phyloP scores from a whole-genome alignment of 1,140 invertebrate genomes.

The Drosophila carrolli region DNA sequence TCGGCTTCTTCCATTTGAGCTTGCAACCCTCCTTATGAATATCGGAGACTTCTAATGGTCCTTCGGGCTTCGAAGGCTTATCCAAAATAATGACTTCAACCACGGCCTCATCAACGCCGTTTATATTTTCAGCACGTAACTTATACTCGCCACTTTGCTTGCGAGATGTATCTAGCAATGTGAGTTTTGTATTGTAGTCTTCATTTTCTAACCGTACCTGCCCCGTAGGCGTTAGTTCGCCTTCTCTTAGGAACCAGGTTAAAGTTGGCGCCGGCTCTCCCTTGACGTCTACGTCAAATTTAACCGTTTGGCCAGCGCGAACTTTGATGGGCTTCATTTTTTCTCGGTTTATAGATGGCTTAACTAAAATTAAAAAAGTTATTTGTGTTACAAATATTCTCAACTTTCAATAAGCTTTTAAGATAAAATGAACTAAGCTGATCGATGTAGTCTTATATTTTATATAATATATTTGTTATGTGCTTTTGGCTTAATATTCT shows the following conservation, averaged over 20 bases:
- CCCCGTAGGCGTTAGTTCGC: conserved; percentile 79
- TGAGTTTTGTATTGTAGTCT: conserved; percentile 96
- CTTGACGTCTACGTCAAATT: conserved; percentile 96
- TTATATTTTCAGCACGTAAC: conserved; percentile 95
- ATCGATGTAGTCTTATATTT: not conserved
- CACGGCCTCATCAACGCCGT: conserved; percentile 96
- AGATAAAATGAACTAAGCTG: conserved; percentile 19
- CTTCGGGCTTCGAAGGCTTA: conserved; percentile 97
- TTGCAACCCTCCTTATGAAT: conserved; percentile 98
- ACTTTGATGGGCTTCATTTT: conserved; percentile 95
- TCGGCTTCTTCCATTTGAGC: conserved; percentile 97
- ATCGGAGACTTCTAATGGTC: conserved; percentile 95
- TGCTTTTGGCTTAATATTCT: conserved; percentile 63
- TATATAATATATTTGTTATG: conserved; percentile 7
- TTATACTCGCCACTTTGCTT: conserved; percentile 96
- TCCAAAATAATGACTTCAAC: conserved; percentile 97
- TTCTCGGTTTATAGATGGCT: conserved; percentile 95
- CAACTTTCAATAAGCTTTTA: not conserved
- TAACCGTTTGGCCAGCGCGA: conserved; percentile 95
- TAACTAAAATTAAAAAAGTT: conserved; percentile 87
- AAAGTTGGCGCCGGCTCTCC: conserved; percentile 97
- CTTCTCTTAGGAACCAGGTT: conserved; percentile 92
- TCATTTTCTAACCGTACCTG: conserved; percentile 94
- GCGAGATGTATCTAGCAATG: conserved; percentile 91
- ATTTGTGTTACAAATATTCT: not conserved